Conservation (phyloP, 2,797 vertebrate genomes). For the Masticophis lateralis region DNA sequence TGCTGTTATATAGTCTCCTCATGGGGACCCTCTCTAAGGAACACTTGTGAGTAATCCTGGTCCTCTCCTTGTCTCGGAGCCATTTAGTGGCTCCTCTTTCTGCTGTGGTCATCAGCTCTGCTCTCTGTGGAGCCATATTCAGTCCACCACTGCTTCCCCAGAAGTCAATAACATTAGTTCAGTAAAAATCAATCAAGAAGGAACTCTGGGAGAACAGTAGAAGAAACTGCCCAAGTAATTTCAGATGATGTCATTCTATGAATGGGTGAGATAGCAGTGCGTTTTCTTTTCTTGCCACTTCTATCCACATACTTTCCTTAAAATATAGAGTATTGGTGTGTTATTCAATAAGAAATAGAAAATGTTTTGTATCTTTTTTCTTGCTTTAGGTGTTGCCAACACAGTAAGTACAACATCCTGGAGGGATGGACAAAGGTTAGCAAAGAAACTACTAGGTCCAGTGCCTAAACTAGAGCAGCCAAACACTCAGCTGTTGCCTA, state of each 20-base stretch:
- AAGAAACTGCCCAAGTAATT: background rate
- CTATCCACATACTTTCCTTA: background rate
- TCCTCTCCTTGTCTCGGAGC: background rate
- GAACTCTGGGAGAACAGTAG: background rate
- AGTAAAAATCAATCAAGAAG: background rate
- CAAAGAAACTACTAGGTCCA: conserved; percentile 89
- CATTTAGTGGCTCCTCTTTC: background rate
- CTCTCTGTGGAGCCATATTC: background rate
- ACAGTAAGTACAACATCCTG: conserved; percentile 87
- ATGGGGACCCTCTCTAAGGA: background rate
- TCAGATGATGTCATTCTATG: background rate
- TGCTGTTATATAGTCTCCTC: background rate
- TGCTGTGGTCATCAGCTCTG: background rate
- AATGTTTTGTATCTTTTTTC: conserved; percentile 9
- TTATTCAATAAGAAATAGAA: background rate
- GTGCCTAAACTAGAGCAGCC: conserved; percentile 71
- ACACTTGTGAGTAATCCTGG: background rate
- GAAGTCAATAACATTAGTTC: background rate
- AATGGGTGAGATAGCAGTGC: background rate
- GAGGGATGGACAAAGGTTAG: conserved; percentile 92
- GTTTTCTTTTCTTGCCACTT: background rate
- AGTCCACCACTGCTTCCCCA: background rate
- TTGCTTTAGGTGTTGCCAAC: conserved; percentile 64
- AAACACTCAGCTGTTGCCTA: conserved; percentile 69
- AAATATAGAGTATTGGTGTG: background rate